Evolutionary conservation across 1,140 invertebrate genomes (phyloP).

Genomic region (Solen grandis): DNA sequence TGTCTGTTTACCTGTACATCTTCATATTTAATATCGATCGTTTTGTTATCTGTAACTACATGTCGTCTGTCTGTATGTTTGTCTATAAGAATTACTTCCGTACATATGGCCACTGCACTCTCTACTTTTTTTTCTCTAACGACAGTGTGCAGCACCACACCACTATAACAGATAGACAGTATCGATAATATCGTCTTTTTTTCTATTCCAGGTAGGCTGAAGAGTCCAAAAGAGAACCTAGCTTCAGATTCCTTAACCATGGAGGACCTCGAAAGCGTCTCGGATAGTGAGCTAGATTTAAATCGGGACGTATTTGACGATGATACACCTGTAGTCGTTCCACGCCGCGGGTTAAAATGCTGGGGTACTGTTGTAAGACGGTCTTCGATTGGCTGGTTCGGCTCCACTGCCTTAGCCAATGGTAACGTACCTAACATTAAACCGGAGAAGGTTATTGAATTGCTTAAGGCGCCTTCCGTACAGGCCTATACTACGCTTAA

Average conservation of each 20-base stretch:
- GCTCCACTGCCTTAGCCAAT: slow-evolving; percentile 42
- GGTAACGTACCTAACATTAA: not conserved
- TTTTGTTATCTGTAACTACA: too few species aligned
- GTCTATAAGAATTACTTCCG: too few species aligned
- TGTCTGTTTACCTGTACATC: too few species aligned
- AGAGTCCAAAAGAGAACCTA: too few species aligned
- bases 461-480: slow-evolving; percentile 44
- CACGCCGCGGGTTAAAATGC: slow-evolving; percentile 36
- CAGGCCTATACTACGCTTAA: slow-evolving; percentile 37
- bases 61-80: too few species aligned
- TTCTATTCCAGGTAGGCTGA: too few species aligned
- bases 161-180: too few species aligned
- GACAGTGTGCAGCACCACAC: too few species aligned
- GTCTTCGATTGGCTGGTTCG: slow-evolving; percentile 45
- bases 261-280: slow-evolving; percentile 48
- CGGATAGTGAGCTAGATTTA: slow-evolving; percentile 51
- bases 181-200: too few species aligned
- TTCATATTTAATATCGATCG: too few species aligned
- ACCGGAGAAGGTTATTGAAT: slow-evolving; percentile 34
- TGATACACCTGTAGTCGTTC: not conserved
- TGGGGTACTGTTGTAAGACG: slow-evolving; percentile 39
- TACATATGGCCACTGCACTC: too few species aligned
- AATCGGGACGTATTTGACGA: slow-evolving; percentile 31
- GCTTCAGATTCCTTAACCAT: not conserved
- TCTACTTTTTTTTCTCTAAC: too few species aligned